Evolutionary conservation across 2,113 vertebrate genomes (phyloP), one percentile per base, ranked within the genome.

Genomic region (Paradisaea rubra): DNA sequence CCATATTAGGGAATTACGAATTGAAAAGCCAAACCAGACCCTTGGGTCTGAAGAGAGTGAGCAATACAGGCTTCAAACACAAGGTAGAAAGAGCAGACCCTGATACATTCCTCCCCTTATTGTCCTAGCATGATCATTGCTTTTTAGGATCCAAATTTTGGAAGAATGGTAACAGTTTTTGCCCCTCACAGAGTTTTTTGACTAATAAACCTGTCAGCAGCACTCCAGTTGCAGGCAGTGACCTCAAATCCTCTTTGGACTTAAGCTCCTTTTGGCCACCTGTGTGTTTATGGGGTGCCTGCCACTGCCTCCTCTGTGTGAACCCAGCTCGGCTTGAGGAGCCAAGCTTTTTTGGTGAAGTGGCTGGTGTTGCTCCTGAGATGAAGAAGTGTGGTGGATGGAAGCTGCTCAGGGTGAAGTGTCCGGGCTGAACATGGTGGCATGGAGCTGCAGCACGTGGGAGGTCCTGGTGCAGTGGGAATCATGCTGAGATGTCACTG

Each of bases 381-480:
- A 27, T 64, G 52, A 52, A 27, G 16, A 12, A 61, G 37, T 7
- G 22, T 27, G n/a, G 17, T 25, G 22, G 27, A 41, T 1, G 2
- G 25, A 49, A 20, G 14, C 21, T 61, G 11, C 24, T 65, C 1
- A 0, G 37, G 10, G 8, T 57, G 59, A 81, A 69, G 27, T 1
- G 2, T 25, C 33, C 0, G 0, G 47, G 18, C 10, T 80, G 59
- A 61, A 52, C 0, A 1, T 1, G 6, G 20, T 50, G 66, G 7
- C 0, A 0, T 31, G 66, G 39, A 22, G 27, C 27, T 72, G 37
- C 44, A 91, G 64, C 0, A 2, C 0, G 1, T 2, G 0, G 31
- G 20, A 83, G 44, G 20, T n/a, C 41, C 13, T 2, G 3, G 11
- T 1, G 0, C 11, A 9, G n/a, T 0, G 0, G 8, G 52, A 6